Percentiles rank a stretch among this genome's conserved stretches.
These are phyloP conservation scores for Toxonevra muliebris DNA, from an alignment of 2,888 invertebrate genomes.

Conservation along the genomic window DNA sequence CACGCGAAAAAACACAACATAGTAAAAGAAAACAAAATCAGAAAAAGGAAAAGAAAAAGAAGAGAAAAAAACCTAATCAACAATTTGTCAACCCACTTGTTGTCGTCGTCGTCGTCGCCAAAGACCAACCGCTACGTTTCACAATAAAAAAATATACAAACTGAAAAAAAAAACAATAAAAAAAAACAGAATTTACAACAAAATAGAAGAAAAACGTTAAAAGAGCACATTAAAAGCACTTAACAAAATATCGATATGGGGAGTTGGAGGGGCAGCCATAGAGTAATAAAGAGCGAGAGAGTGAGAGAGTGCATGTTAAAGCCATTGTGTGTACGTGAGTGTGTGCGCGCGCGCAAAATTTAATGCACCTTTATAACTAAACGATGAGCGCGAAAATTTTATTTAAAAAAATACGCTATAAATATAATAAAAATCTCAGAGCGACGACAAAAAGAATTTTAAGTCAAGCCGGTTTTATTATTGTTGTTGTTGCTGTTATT, in stretches of 20 bases:
- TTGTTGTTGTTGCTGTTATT: too few relatives aligned
- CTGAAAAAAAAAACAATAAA: not conserved
- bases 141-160: not conserved
- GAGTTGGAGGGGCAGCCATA: not conserved
- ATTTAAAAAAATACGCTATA: not conserved
- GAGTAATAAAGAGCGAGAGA: too few relatives aligned
- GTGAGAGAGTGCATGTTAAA: too few relatives aligned
- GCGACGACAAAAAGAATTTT: not conserved
- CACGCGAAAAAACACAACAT: too few relatives aligned
- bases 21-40: too few relatives aligned
- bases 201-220: not conserved
- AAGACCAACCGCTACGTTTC: constrained; percentile 1
- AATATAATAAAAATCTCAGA: constrained; percentile 2
- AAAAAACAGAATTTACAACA: not conserved
- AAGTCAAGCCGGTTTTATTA: not conserved
- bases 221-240: constrained; percentile 17
- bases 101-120: not conserved
- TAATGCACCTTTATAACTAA: too few relatives aligned
- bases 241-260: constrained; percentile 8
- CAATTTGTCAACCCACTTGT: constrained; percentile 25
- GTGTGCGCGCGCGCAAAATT: too few relatives aligned
- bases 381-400: too few relatives aligned
- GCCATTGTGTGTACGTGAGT: too few relatives aligned
- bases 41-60: not conserved
- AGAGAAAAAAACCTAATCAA: constrained; percentile 12